Evolutionary conservation across 2,888 invertebrate species (phyloP), one percentile per base, ranked within the genome.

Genomic region (Clistopyga incitator): DNA sequence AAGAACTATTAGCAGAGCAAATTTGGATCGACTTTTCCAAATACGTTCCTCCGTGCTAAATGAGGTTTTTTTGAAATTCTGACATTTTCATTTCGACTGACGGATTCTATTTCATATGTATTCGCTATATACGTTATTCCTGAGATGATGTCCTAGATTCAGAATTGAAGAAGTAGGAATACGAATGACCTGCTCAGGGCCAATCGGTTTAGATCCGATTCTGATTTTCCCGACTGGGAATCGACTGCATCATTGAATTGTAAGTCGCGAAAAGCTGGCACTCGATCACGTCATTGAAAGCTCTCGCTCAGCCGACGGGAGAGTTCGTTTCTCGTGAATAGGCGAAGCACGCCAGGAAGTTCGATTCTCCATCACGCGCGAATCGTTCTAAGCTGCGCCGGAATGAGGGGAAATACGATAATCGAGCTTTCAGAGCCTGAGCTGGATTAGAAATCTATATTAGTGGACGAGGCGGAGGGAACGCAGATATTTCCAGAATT

Each of bases 121-220:
- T 13, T 23, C 15, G 67, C 15, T 10, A 38, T 15, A 23, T 54
- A 23, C 10, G 13, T 61, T 50, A 47, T 61, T 29, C 18, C 20
- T 6, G n/a, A 59, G 8, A 38, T 59, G 47, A 11, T 11, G 38
- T 20, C 23, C 4, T 47, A 61, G 42, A 34, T 34, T 13, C 47
- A 47, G 61, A 61, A n/a, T 10, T 6, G 11, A 6, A 61, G 13
- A 20, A 11, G 29, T n/a, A 15, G n/a, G n/a, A 18, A 47, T 29
- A n/a, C 23, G 34, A 74, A 74, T 61, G 50, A 61, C 74, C 47
- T 59, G 18, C 25, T 25, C 29, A n/a, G 34, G 18, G 20, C 18
- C 59, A 61, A 47, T 74, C 61, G 29, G 34, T 74, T 61, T 50
- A 74, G 74, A 74, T 74, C 25, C 74, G 47, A 74, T 74, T 59